phyloP scores from a whole-genome alignment of 2,797 vertebrate genomes.

The Bovichtus diacanthus region DNA sequence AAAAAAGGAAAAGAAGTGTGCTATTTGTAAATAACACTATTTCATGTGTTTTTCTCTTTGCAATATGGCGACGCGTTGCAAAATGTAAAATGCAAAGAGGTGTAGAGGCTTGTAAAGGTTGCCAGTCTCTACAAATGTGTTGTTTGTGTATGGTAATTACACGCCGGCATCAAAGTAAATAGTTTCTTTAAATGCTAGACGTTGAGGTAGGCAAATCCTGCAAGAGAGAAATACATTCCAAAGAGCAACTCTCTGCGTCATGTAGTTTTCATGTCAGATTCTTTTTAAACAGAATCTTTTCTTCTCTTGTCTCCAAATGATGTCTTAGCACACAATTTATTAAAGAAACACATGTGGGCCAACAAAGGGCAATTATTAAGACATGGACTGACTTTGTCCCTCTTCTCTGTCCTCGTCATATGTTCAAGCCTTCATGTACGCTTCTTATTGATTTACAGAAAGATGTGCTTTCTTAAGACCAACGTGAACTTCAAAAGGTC shows the following conservation, averaged over 20 bases:
- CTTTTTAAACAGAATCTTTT: neutral
- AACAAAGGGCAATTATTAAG: slow-evolving; percentile 2
- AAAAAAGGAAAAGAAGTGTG: neutral
- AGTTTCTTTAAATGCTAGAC: neutral
- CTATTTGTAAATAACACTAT: neutral
- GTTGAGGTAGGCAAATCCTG: neutral
- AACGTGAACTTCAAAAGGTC: slow-evolving; percentile 67
- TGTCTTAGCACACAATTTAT: neutral
- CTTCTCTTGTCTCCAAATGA: neutral
- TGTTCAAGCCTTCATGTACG: slow-evolving; percentile 27
- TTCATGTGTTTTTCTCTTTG: neutral
- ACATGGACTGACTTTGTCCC: neutral
- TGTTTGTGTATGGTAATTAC: slow-evolving; percentile 9
- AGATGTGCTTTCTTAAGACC: slow-evolving; percentile 2
- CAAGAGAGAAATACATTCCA: neutral
- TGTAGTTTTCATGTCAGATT: neutral
- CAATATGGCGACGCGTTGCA: neutral
- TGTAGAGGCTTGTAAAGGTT: slow-evolving; percentile 1
- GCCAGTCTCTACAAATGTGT: neutral
- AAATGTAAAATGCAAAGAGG: neutral
- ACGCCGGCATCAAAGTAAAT: neutral
- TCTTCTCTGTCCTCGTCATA: neutral
- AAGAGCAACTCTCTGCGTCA: neutral
- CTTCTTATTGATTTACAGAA: slow-evolving; percentile 26
- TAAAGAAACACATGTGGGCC: neutral